Conservation (phyloP, 1,140 invertebrate species). For the Uloborus diversus region DNA sequence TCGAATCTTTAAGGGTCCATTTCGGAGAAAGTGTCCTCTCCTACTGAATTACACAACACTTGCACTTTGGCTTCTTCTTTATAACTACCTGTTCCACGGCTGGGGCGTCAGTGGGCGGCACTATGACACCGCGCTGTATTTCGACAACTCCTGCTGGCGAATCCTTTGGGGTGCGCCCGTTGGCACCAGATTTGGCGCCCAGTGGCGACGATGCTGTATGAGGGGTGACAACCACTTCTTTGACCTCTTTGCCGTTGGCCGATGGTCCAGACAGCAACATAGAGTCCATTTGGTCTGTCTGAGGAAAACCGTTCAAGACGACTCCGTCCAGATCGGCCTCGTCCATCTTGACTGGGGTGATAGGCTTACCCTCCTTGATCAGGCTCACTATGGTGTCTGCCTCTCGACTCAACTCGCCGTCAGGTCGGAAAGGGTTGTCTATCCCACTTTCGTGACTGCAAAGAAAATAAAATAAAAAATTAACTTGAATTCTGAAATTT, state of each 20-base stretch:
- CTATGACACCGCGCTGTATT: conserved; percentile 76
- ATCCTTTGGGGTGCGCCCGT: conserved; percentile 34
- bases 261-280: background rate
- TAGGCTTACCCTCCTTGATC: conserved; percentile 88
- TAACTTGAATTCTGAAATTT: too few relatives aligned
- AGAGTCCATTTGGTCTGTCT: conserved; percentile 17
- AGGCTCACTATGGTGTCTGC: conserved; percentile 95
- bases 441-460: conserved; percentile 90
- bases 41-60: conserved; percentile 88
- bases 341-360: conserved; percentile 68
- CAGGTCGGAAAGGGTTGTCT: conserved; percentile 97
- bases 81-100: conserved; percentile 85
- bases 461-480: conserved; percentile 68
- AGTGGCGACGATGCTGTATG: background rate
- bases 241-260: conserved; percentile 58
- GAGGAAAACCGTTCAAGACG: background rate
- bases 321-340: conserved; percentile 48
- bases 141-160: conserved; percentile 70
- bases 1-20: background rate
- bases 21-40: background rate
- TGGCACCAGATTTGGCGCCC: conserved; percentile 5
- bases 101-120: conserved; percentile 76
- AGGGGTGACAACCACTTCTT: background rate
- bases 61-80: conserved; percentile 90
- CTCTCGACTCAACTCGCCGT: conserved; percentile 91